Percentiles rank a stretch among this genome's conserved stretches.
These are phyloP conservation scores for Liposcelis brunnea DNA, from an alignment of 2,888 invertebrate genomes.

Conservation along the genomic window DNA sequence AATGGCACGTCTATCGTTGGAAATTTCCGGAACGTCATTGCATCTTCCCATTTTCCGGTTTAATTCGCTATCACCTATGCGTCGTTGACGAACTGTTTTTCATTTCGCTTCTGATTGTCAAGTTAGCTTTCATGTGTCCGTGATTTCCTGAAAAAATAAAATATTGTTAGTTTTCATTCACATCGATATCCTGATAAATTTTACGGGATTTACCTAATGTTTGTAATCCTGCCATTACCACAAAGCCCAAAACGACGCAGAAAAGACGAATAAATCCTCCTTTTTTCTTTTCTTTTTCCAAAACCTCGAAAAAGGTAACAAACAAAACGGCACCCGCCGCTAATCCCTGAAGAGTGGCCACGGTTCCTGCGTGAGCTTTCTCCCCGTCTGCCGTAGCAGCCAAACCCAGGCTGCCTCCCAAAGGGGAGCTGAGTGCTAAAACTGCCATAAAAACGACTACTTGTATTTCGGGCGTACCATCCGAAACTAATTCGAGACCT, in stretches of 20 bases:
- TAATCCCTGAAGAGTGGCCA: conserved; percentile 29
- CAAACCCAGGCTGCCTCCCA: conserved; percentile 21
- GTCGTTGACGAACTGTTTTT: neutral
- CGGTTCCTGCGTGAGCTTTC: conserved; percentile 17
- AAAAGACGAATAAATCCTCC: conserved; percentile 14
- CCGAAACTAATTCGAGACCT: conserved; percentile 32
- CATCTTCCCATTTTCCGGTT: no score
- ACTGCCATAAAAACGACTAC: conserved; percentile 29
- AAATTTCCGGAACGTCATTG: no score
- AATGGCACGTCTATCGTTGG: no score
- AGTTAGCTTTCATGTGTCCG: conserved; percentile 3
- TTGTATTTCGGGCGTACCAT: conserved; percentile 24
- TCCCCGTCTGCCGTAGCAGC: conserved; percentile 1
- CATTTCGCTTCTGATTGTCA: neutral
- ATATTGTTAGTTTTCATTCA: no score
- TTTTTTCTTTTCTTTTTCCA: conserved; percentile 27
- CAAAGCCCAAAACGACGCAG: conserved; percentile 15
- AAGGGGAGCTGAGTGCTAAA: conserved; percentile 31
- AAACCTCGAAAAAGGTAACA: conserved; percentile 34
- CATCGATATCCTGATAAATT: no score
- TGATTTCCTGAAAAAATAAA: conserved; percentile 2
- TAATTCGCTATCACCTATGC: neutral
- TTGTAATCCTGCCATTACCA: conserved; percentile 15
- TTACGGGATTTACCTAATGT: no score
- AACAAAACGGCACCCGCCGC: conserved; percentile 34